Conservation (phyloP, 2,888 invertebrate genomes). For the Callosobruchus maculatus region DNA sequence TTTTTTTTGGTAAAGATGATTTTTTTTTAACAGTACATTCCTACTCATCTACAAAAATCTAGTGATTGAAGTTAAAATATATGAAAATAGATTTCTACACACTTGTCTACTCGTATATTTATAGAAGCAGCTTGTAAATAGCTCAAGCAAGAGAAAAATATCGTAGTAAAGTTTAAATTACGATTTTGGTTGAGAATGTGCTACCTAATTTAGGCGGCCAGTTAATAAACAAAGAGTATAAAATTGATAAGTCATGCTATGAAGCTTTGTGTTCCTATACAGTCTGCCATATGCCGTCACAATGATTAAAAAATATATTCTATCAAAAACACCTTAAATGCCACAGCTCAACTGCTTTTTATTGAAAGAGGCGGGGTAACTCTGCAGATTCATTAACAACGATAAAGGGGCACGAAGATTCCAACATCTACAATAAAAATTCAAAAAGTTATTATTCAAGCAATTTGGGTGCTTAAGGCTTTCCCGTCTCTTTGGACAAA, state of each 20-base stretch:
- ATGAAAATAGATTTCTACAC: too few species aligned
- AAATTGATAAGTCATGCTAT: neutral
- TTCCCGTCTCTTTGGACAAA: conserved; percentile 22
- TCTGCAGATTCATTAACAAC: conserved; percentile 39
- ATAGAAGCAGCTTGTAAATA: too few species aligned
- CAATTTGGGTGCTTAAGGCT: conserved; percentile 25
- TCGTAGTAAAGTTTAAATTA: too few species aligned
- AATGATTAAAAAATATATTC: conserved; percentile 24
- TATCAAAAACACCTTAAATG: conserved; percentile 45
- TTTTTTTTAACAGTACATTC: too few species aligned
- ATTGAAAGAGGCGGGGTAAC: conserved; percentile 42
- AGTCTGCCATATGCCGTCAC: neutral
- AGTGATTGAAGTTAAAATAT: too few species aligned
- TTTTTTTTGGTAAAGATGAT: too few species aligned
- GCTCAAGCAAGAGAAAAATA: too few species aligned
- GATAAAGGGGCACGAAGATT: conserved; percentile 39
- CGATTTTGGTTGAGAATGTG: too few species aligned
- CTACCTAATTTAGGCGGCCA: neutral
- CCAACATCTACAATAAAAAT: conserved; percentile 42
- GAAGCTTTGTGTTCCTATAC: neutral
- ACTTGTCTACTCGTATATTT: too few species aligned
- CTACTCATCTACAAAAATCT: too few species aligned
- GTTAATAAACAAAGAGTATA: neutral
- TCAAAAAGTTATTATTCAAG: conserved; percentile 31
- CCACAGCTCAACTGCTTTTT: conserved; percentile 44